Percentiles rank a stretch among this genome's conserved stretches.
Conservation (phyloP, 2,113 vertebrate species). For the Dicerorhinus sumatrensis region DNA sequence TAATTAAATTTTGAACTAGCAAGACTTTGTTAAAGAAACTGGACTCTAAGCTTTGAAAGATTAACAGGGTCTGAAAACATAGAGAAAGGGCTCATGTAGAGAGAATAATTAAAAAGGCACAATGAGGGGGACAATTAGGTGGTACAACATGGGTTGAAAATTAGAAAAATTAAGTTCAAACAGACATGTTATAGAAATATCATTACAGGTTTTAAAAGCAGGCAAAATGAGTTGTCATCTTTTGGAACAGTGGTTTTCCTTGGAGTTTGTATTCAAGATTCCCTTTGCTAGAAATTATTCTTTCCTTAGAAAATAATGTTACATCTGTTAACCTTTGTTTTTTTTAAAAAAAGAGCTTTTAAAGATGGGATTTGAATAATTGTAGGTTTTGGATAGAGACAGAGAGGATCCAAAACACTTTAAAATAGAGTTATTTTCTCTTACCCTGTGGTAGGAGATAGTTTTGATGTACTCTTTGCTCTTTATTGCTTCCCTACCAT, state of each 20-base stretch:
- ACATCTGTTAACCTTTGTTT: neutral
- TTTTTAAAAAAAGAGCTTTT: neutral
- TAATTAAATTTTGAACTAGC: neutral
- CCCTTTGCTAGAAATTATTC: neutral
- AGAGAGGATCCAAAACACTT: neutral
- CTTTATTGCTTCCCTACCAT: no score
- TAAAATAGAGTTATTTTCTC: neutral
- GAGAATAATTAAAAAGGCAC: neutral
- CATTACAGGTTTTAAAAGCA: neutral
- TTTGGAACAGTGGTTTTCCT: neutral
- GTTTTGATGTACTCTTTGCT: neutral
- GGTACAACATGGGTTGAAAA: neutral
- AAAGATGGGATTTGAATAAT: neutral
- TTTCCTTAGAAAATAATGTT: neutral
- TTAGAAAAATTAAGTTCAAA: neutral
- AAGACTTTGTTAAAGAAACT: neutral
- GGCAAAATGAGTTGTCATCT: neutral
- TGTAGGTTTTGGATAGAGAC: neutral
- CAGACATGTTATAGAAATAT: neutral
- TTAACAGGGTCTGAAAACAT: neutral
- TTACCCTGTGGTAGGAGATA: neutral
- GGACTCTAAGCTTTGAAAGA: neutral
- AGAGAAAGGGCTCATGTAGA: neutral
- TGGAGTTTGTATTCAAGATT: neutral
- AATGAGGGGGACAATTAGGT: neutral